Base-by-base conservation (phyloP, 2,113 vertebrate species). In the Ptilonorhynchus violaceus region DNA sequence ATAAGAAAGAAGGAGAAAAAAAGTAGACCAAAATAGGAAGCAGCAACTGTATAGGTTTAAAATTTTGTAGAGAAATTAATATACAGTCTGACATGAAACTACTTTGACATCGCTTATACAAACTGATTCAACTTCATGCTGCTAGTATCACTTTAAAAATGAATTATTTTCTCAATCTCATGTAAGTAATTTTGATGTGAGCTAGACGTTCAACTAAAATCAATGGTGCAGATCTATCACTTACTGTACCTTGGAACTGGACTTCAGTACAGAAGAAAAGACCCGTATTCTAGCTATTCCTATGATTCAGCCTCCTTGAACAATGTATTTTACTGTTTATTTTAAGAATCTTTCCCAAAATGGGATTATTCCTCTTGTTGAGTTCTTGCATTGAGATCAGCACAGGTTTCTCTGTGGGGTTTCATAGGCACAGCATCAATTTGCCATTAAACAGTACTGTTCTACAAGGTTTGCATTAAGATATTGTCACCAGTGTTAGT, bases 171-270 rank as follows among this genome's bases (percentile, higher is more conserved):
- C 14, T 75, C 25, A 41, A 18, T 12, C 18, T 58, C 15, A 44
- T 49, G 6, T n/a, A 84, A 47, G 21, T 21, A 62, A 64, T 76
- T 84, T 91, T 78, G 5, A 49, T 74, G 78, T 89, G 50, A 85
- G 18, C 1, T 0, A 58, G 7, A 13, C 0, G 0, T 75, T 85
- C 52, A 56, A 42, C 31, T 63, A 50, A 72, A 91, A 89, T 15
- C 33, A 79, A 1, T 42, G 24, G 12, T 41, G 10, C 20, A 30
- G 69, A 8, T 72, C 16, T 44, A n/a, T 74, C 15, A 21, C 28
- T 74, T 59, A 6, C 24, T 85, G 7, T 20, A 14, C 19, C 33
- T 42, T 72, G 53, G 47, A 52, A 41, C 10, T 39, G 9, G 37
- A 35, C 11, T 62, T 81, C 20, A 41, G 27, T 69, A 13, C 6